These are phyloP conservation scores for Agapostemon virescens DNA, from an alignment of 2,888 invertebrate genomes.

Conservation along the genomic window DNA sequence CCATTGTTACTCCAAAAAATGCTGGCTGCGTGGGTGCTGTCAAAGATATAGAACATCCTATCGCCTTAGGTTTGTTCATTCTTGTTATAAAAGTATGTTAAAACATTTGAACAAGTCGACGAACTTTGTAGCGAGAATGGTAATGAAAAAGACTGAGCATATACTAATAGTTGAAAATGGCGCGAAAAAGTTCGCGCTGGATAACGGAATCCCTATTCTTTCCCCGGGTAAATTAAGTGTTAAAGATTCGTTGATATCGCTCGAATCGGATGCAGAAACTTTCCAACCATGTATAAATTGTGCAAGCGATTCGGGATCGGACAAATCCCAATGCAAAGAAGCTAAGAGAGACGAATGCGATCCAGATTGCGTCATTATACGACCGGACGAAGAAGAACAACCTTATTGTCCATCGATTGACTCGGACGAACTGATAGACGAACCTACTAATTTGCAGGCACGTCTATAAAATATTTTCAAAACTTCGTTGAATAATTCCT, in stretches of 20 bases:
- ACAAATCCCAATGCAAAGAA: not conserved
- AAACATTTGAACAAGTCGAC: not conserved
- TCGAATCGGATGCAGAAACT: not conserved
- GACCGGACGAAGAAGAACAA: constrained; percentile 24
- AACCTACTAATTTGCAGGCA: constrained; percentile 25
- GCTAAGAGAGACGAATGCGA: constrained; percentile 4
- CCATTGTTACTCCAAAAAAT: constrained; percentile 62
- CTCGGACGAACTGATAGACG: not conserved
- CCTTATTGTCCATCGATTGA: not conserved
- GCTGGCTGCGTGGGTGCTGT: constrained; percentile 68
- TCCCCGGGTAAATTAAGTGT: constrained; percentile 41
- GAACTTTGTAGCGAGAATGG: constrained; percentile 60
- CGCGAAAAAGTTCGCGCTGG: constrained; percentile 61
- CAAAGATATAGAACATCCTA: constrained; percentile 66
- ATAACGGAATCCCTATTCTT: constrained; percentile 54
- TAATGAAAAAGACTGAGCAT: constrained; percentile 66
- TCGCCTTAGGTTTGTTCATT: constrained; percentile 60
- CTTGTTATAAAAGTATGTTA: not conserved
- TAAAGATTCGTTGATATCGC: constrained; percentile 26
- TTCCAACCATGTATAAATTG: not conserved
- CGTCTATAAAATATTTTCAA: too few relatives aligned
- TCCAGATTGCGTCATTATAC: constrained; percentile 29
- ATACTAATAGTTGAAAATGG: constrained; percentile 68
- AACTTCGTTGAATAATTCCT: too few relatives aligned
- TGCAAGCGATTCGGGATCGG: not conserved